Percentiles rank a stretch among this genome's conserved stretches.
Conservation (phyloP, 2,888 invertebrate species). For the Lasioglossum pauxillum region DNA sequence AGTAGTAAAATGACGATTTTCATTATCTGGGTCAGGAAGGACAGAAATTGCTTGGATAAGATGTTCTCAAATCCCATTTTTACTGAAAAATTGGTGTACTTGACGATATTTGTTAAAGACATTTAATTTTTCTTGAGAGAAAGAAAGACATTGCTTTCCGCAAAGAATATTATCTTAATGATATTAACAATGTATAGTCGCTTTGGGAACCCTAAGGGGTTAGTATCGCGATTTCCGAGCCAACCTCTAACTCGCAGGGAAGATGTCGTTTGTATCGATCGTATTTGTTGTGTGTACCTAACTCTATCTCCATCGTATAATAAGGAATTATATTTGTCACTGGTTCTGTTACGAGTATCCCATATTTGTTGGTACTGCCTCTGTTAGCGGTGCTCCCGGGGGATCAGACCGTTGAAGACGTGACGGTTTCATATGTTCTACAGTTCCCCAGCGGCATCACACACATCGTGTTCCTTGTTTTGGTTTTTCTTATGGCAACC, state of each 20-base stretch:
- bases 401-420: not conserved
- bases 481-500: constrained; percentile 1
- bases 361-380: not conserved
- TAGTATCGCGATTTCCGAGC: not conserved
- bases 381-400: constrained; percentile 6
- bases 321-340: constrained; percentile 17
- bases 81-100: not conserved
- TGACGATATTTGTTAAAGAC: not conserved
- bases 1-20: not conserved
- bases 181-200: not conserved
- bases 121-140: not conserved
- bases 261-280: not conserved
- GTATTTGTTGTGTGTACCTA: constrained; percentile 10
- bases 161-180: not conserved
- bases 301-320: constrained; percentile 3
- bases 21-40: not conserved
- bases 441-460: not conserved
- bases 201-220: not conserved
- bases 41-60: not conserved
- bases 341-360: not conserved
- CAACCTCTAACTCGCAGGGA: not conserved
- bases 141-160: not conserved
- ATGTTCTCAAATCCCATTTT: not conserved
- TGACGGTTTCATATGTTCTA: constrained; percentile 5
- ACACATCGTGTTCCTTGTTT: not conserved